These are phyloP conservation scores for Mormyrops boulengeri DNA, from an alignment of 2,797 vertebrate genomes.

Conservation along the genomic window DNA sequence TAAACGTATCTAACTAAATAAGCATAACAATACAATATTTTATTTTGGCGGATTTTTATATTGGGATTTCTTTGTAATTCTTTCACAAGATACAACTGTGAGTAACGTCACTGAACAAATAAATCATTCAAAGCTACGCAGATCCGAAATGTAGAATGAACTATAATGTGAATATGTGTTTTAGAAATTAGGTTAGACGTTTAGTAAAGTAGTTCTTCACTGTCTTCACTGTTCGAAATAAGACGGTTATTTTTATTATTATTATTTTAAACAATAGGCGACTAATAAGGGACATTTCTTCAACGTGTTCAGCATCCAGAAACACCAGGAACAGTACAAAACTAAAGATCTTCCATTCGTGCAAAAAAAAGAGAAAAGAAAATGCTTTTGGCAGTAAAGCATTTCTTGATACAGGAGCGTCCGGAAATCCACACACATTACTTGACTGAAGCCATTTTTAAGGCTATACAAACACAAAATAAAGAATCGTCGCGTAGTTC, in stretches of 20 bases:
- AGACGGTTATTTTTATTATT: slow-evolving; percentile 62
- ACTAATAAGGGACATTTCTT: slow-evolving; percentile 69
- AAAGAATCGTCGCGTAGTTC: slow-evolving; percentile 70
- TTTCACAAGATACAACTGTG: slow-evolving; percentile 67
- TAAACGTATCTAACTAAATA: slow-evolving; percentile 53
- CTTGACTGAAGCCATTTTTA: slow-evolving; percentile 77
- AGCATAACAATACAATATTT: slow-evolving; percentile 72
- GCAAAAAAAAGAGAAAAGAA: slow-evolving; percentile 69
- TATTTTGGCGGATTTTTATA: slow-evolving; percentile 70
- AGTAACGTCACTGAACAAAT: slow-evolving; percentile 69
- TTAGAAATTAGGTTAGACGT: slow-evolving; percentile 61
- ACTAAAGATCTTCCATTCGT: slow-evolving; percentile 77
- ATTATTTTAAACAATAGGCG: slow-evolving; percentile 57
- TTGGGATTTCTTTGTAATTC: slow-evolving; percentile 61
- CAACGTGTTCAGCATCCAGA: slow-evolving; percentile 73
- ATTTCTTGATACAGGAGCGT: slow-evolving; percentile 77
- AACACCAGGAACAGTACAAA: slow-evolving; percentile 70
- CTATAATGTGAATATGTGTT: slow-evolving; percentile 69
- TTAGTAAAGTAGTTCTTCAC: slow-evolving; percentile 58
- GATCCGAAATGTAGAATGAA: slow-evolving; percentile 69
- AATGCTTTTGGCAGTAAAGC: slow-evolving; percentile 82
- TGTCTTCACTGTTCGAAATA: slow-evolving; percentile 63
- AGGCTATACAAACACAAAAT: slow-evolving; percentile 92
- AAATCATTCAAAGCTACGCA: slow-evolving; percentile 74
- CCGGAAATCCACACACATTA: slow-evolving; percentile 75